A percentile compares a stretch with the other conserved stretches of the same genome.
Evolutionary conservation across 2,888 invertebrate species (phyloP).

Genomic region (Caenorhabditis imperialis): DNA sequence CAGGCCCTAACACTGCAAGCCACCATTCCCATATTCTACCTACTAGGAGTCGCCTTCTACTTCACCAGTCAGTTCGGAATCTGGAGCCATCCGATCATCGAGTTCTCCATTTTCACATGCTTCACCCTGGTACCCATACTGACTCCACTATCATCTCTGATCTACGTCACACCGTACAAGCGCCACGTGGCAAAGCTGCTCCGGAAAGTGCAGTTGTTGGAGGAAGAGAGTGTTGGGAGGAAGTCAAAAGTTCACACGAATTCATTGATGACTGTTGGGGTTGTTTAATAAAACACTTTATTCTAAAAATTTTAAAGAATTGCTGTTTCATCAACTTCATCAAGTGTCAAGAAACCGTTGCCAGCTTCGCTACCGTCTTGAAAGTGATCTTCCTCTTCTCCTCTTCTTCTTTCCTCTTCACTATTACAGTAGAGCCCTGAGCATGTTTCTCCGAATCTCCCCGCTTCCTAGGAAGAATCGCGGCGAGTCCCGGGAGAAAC

Average conservation of each 20-base stretch:
- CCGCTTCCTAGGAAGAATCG: neutral
- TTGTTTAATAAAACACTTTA: too few species aligned
- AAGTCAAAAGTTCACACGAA: constrained; percentile 1
- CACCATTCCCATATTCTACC: constrained; percentile 27
- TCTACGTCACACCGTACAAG: constrained; percentile 22
- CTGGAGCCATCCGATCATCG: constrained; percentile 14
- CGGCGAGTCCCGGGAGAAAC: neutral
- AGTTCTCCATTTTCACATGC: constrained; percentile 19
- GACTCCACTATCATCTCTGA: constrained; percentile 19
- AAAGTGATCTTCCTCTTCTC: too few species aligned
- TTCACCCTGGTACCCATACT: constrained; percentile 23
- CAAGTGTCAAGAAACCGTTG: too few species aligned
- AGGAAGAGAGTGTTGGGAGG: neutral
- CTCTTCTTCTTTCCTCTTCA: too few species aligned
- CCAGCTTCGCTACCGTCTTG: too few species aligned
- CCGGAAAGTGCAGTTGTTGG: too few species aligned
- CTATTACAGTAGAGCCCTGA: too few species aligned
- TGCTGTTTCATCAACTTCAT: too few species aligned
- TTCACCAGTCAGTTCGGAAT: constrained; percentile 24
- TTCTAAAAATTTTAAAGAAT: too few species aligned
- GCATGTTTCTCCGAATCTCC: too few species aligned
- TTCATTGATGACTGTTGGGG: constrained; percentile 16
- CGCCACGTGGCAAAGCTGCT: neutral
- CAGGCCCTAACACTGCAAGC: constrained; percentile 36
- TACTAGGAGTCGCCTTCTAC: constrained; percentile 16